Conservation (phyloP, 1,140 invertebrate genomes). For the Conus betulinus region DNA sequence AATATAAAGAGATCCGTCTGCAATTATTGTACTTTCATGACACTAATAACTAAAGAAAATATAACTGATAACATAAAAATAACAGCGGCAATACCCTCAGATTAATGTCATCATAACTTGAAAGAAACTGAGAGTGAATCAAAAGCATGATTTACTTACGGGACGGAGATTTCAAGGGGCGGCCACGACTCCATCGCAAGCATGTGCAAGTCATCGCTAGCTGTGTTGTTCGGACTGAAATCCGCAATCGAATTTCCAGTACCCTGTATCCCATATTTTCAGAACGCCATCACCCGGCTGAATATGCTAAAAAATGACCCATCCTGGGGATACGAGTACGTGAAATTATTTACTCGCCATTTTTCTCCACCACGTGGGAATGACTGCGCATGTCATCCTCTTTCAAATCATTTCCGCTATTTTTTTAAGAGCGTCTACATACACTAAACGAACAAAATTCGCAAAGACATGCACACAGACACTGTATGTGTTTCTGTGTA, state of each 20-base stretch:
- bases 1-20: too few species aligned
- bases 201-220: slow-evolving; percentile 86
- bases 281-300: slow-evolving; percentile 86
- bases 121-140: too few species aligned
- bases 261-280: slow-evolving; percentile 88
- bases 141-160: background rate
- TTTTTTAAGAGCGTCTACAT: background rate
- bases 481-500: too few species aligned
- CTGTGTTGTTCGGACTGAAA: slow-evolving; percentile 88
- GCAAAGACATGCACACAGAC: too few species aligned
- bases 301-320: slow-evolving; percentile 86
- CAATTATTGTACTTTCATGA: too few species aligned
- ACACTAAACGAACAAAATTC: background rate
- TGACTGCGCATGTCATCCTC: slow-evolving; percentile 48
- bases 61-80: too few species aligned
- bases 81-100: too few species aligned
- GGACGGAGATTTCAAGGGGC: slow-evolving; percentile 32
- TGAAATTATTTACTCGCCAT: slow-evolving; percentile 50
- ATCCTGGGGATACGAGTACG: slow-evolving; percentile 70
- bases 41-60: too few species aligned
- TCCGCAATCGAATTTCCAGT: slow-evolving; percentile 87
- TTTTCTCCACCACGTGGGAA: slow-evolving; percentile 61
- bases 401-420: background rate
- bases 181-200: slow-evolving; percentile 81
- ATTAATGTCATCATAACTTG: too few species aligned